phyloP scores from a whole-genome alignment of 1,140 invertebrate genomes.

The Pogonomyrmex californicus region DNA sequence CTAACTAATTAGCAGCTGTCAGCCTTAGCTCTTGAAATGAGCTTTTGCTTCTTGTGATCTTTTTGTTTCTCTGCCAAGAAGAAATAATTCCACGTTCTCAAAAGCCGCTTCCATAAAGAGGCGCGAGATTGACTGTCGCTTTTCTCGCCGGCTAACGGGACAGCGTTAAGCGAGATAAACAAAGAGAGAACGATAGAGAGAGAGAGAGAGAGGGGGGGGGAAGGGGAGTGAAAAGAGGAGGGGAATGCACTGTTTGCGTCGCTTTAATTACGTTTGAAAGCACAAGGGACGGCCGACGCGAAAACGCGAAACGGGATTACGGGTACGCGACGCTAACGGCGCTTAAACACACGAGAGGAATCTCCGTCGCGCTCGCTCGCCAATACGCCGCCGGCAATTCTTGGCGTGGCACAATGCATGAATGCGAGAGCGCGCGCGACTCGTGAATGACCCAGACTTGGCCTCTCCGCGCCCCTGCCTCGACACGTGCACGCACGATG shows the following conservation, averaged over 20 bases:
- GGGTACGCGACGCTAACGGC: conserved; percentile 69
- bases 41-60: too few species aligned
- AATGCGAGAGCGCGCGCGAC: conserved; percentile 38
- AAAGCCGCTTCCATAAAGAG: not conserved
- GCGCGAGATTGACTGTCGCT: conserved; percentile 34
- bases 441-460: conserved; percentile 57
- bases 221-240: not conserved
- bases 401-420: conserved; percentile 54
- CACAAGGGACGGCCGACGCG: conserved; percentile 3
- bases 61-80: not conserved
- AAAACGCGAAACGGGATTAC: conserved; percentile 70
- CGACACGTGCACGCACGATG: conserved; percentile 21
- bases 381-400: conserved; percentile 66
- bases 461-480: not conserved
- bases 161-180: not conserved
- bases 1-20: conserved; percentile 13
- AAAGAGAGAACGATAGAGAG: not conserved
- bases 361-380: conserved; percentile 8
- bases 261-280: conserved; percentile 57
- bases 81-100: not conserved
- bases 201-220: not conserved
- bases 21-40: not conserved
- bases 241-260: conserved; percentile 5
- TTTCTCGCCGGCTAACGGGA: not conserved
- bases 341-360: conserved; percentile 61